phyloP scores from a whole-genome alignment of 2,797 vertebrate species.

The Ambastaia sidthimunki region DNA sequence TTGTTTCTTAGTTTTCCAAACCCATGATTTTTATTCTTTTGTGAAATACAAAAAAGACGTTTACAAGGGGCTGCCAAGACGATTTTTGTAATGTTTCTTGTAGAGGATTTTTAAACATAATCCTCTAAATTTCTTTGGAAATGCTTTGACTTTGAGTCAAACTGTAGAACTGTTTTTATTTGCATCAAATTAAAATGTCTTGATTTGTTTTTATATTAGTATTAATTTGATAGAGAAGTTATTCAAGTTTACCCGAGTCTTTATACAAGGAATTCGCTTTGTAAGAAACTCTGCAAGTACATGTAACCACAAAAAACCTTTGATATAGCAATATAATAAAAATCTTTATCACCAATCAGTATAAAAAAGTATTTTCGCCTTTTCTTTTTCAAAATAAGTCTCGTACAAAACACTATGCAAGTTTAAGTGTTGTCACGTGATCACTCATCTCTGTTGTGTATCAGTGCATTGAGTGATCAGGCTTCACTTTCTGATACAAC shows the following conservation, averaged over 20 bases:
- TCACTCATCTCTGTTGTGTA: background rate
- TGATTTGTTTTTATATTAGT: background rate
- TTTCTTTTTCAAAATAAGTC: background rate
- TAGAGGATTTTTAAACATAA: background rate
- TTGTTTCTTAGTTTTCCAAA: too few relatives aligned
- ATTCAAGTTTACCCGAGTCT: background rate
- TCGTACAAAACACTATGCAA: background rate
- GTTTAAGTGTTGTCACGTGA: background rate
- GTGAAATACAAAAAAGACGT: too few relatives aligned
- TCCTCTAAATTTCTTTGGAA: background rate
- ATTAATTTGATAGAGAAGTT: constrained; percentile 12
- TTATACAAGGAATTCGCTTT: background rate
- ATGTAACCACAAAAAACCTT: background rate
- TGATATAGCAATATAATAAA: background rate
- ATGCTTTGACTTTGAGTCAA: background rate
- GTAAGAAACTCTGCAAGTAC: background rate
- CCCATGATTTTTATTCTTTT: too few relatives aligned
- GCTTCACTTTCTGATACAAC: constrained; percentile 81
- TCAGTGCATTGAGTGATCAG: constrained; percentile 52
- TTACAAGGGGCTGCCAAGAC: background rate
- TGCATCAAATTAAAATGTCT: background rate
- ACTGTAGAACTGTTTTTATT: background rate
- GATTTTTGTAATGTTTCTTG: background rate
- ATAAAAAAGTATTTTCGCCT: background rate
- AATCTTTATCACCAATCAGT: background rate